A percentile compares a stretch with the other conserved stretches of the same genome.
phyloP scores from a whole-genome alignment of 2,888 invertebrate genomes.

The Cheilosia urbana region DNA sequence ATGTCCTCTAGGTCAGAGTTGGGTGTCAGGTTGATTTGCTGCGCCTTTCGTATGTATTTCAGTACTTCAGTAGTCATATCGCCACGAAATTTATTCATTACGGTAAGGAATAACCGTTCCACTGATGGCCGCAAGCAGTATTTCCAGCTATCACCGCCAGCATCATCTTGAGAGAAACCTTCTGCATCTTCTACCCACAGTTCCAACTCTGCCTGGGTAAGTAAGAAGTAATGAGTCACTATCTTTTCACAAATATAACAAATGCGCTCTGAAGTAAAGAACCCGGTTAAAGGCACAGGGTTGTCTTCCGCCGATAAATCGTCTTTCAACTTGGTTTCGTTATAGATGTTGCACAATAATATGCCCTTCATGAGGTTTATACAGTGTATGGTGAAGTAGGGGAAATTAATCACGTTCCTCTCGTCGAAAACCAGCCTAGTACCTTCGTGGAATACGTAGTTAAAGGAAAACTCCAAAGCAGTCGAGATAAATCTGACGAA shows the following conservation, averaged over 20 bases:
- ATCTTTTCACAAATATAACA: constrained; percentile 93
- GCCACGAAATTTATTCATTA: constrained; percentile 92
- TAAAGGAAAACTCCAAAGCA: constrained; percentile 92
- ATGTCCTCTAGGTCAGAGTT: constrained; percentile 91
- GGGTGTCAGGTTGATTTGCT: constrained; percentile 87
- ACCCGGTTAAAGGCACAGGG: constrained; percentile 88
- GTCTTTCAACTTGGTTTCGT: constrained; percentile 78
- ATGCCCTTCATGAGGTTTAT: constrained; percentile 95
- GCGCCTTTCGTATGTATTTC: constrained; percentile 89
- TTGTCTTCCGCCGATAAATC: constrained; percentile 83
- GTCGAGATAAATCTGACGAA: constrained; percentile 92
- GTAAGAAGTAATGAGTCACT: constrained; percentile 93
- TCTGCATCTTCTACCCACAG: constrained; percentile 96
- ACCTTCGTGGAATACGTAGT: constrained; percentile 89
- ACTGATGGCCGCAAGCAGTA: constrained; percentile 96
- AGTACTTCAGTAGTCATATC: constrained; percentile 90
- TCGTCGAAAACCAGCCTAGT: constrained; percentile 87
- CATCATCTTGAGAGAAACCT: constrained; percentile 94
- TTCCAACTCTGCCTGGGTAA: constrained; percentile 92
- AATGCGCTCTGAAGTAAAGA: constrained; percentile 90
- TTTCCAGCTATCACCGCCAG: constrained; percentile 96
- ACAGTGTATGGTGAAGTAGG: constrained; percentile 94
- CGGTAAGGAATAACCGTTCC: constrained; percentile 92
- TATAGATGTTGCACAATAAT: constrained; percentile 90
- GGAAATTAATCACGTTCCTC: constrained; percentile 90